Evolutionary conservation across 2,113 vertebrate genomes (phyloP).

Genomic region (Nycticryphes semicollaris): DNA sequence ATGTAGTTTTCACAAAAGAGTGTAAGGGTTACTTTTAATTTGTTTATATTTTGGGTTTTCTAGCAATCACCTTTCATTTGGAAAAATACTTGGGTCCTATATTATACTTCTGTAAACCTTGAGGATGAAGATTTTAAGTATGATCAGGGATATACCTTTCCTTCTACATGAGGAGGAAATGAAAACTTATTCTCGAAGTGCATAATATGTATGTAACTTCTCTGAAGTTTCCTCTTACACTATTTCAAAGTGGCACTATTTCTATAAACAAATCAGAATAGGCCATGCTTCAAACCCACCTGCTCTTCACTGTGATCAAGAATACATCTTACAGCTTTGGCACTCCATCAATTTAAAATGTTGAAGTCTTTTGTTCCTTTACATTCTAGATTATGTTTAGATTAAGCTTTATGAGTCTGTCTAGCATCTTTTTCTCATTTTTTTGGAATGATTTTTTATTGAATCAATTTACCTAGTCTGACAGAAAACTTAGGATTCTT

Average conservation of each 20-base stretch:
- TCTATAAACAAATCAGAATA: neutral
- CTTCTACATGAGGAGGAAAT: neutral
- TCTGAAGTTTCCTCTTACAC: neutral
- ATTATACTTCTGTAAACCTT: fast-evolving
- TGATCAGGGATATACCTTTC: neutral
- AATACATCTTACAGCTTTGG: neutral
- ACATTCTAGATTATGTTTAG: neutral
- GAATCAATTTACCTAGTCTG: neutral
- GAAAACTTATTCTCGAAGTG: neutral
- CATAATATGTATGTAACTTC: neutral
- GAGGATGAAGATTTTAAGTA: neutral
- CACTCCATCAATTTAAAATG: neutral
- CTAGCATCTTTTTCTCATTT: neutral
- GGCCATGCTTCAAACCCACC: neutral
- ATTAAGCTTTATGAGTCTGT: neutral
- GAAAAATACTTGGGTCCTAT: neutral
- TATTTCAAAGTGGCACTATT: neutral
- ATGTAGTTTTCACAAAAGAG: neutral
- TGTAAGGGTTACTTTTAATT: neutral
- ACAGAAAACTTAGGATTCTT: neutral
- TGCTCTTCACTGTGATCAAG: neutral
- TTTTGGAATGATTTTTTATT: neutral
- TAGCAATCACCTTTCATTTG: neutral
- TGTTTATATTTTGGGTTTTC: fast-evolving
- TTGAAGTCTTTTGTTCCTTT: neutral